Evolutionary conservation across 2,888 invertebrate species (phyloP), one percentile per base, ranked within the genome.

Genomic region (Dermolepida albohirtum): DNA sequence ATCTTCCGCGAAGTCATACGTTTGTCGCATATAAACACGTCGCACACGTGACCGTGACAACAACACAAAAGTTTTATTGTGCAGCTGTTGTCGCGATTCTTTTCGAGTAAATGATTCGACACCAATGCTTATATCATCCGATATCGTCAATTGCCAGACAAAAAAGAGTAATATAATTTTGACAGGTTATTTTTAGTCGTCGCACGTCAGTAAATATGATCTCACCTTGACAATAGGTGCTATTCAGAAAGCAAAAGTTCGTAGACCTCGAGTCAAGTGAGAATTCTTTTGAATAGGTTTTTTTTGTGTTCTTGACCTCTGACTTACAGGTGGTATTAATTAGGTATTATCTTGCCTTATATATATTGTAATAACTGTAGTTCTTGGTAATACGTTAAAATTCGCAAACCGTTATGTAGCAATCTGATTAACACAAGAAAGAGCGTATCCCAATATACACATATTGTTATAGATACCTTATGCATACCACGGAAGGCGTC

Each of bases 171-270:
- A 34, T 12, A 27, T 12, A 39, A 5, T 17, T 40, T 40, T 54
- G 39, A 39, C 40, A 54, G 10, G 54, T 54, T 49, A 11, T 49
- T 49, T 49, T 22, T 49, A 49, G 6, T 17, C 2, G 22, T 22
- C 17, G 22, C n/a, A 49, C 49, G 49, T 17, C 16, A 34, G 22
- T 39, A 47, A 47, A 57, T 57, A 22, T 43, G 55, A 55, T 41
- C 55, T 57, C 27, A 39, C 34, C 47, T 62, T 62, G 59, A 62
- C 59, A 62, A 49, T 62, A 47, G 49, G 34, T 16, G 47, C 54
- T 62, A 62, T 62, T 62, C 47, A 62, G 47, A 44, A 59, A 62
- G 59, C 29, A 62, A 47, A 62, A 62, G 59, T 62, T 62, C 59
- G 47, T 47, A 62, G 59, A 62, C 59, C 59, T 34, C 59, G 39